phyloP scores from a whole-genome alignment of 2,888 invertebrate species.

The Cremastobaeus sp. region DNA sequence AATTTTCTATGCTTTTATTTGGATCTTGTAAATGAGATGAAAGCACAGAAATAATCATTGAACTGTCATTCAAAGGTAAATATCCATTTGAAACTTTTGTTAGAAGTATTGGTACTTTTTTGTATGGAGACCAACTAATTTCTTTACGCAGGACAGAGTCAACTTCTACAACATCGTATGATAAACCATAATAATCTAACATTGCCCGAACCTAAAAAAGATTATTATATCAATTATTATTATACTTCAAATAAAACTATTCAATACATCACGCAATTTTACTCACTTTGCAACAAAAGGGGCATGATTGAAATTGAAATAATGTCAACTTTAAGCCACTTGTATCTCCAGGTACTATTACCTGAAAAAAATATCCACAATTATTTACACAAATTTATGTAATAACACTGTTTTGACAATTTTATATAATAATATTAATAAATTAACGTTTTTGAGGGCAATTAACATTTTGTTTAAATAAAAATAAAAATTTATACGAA shows the following conservation, averaged over 20 bases:
- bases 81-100: constrained; percentile 86
- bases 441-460: too few relatives aligned
- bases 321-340: constrained; percentile 88
- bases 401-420: too few relatives aligned
- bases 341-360: constrained; percentile 83
- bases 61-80: constrained; percentile 94
- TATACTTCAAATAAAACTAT: too few relatives aligned
- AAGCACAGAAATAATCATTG: constrained; percentile 93
- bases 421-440: too few relatives aligned
- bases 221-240: too few relatives aligned
- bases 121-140: constrained; percentile 95
- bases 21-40: constrained; percentile 86
- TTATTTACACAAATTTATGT: too few relatives aligned
- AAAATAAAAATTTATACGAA: too few relatives aligned
- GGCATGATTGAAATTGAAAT: constrained; percentile 98
- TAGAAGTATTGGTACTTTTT: constrained; percentile 95
- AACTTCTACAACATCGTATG: constrained; percentile 97
- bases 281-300: constrained; percentile 95
- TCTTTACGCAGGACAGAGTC: constrained; percentile 95
- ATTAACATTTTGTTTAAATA: too few relatives aligned
- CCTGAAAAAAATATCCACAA: constrained; percentile 80
- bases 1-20: constrained; percentile 82
- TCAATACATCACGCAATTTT: too few relatives aligned
- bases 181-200: constrained; percentile 94
- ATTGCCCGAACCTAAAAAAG: constrained; percentile 83